Base-by-base conservation (phyloP, 2,113 vertebrate species). In the Desmodus rotundus region DNA sequence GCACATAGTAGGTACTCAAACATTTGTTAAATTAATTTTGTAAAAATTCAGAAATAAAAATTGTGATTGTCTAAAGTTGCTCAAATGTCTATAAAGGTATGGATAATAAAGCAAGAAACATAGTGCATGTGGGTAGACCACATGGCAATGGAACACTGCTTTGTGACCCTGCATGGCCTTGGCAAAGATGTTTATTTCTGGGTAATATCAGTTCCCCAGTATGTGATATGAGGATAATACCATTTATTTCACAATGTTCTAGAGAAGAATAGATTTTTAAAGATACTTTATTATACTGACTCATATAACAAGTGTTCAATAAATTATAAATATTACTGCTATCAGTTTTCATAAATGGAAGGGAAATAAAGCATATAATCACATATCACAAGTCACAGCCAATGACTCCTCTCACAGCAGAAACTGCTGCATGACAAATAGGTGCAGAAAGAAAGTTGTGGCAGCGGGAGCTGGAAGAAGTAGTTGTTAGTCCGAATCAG, bases 391-490 rank as follows among this genome's bases (percentile, higher is more conserved):
- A 20, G 22, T 68, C 74, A 36, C 16, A 78, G 36, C 10, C 5
- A 45, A 6, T 58, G n/a, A 72, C 15, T 24, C 89, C 15, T 41
- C 28, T 56, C 52, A 16, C 16, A 56, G 26, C 2, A 9, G 17
- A 92, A 68, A 63, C 20, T 15, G 7, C 28, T 2, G 0, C 9
- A 50, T 2, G 3, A 26, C 41, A 7, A 61, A 63, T 0, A 2
- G 6, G 3, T 31, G 10, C 4, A 24, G 14, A 81, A 22, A 31
- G 3, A 65, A n/a, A n/a, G 10, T 17, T 19, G 0, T n/a, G 10
- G 2, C 2, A 2, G 0, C 2, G 0, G 4, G 1, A 67, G 4
- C 33, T 20, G 9, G 16, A 31, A 43, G 6, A 38, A 43, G 5
- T 5, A 10, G 2, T 4, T 52, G 1, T 38, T 13, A n/a, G 0